Evolutionary conservation across 2,797 vertebrate genomes (phyloP), one percentile per base, ranked within the genome.

Genomic region (Phyllotis vaccarum): DNA sequence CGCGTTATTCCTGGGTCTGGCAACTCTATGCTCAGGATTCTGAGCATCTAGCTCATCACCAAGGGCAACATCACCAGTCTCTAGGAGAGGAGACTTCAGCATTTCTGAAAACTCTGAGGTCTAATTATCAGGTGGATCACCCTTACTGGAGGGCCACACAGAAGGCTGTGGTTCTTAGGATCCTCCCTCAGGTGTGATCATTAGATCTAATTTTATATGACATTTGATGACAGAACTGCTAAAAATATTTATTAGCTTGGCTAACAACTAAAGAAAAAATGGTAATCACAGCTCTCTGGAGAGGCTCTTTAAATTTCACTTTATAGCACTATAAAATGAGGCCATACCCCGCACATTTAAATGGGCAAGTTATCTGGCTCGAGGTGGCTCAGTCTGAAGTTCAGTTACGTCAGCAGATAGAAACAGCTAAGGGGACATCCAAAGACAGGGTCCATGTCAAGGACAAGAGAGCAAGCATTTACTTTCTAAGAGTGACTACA

Each of bases 241-340:
- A 96, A 90, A 37, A 95, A 93, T 96, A 97, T 96, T 94, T 96
- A 95, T 96, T 97, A 89, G 95, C 75, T 98, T 94, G 94, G 96
- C 94, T 82, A 97, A 97, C 81, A 97, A 97, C 29, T 80, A 91
- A 96, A 95, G 93, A 91, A 97, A 97, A 95, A 76, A 89, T 94
- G 56, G 81, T 90, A 95, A 97, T 97, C 96, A 94, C 46, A 93
- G 92, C 89, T 97, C 94, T 97, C 96, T 91, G 52, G 76, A 95
- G 89, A 93, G 75, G 66, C 86, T 89, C 95, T 96, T 96, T 95
- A 95, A 95, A 94, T 97, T 97, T 95, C 81, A 70, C 97, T 97
- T 97, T 96, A 96, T 95, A 96, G 96, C 66, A 97, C 96, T 96
- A 90, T 95, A 98, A 95, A 97, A 95, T 62, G 62, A 96, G 93